A percentile compares a stretch with the other conserved stretches of the same genome.
These are phyloP conservation scores for Melanostoma mellinum DNA, from an alignment of 2,888 invertebrate species.

Conservation along the genomic window DNA sequence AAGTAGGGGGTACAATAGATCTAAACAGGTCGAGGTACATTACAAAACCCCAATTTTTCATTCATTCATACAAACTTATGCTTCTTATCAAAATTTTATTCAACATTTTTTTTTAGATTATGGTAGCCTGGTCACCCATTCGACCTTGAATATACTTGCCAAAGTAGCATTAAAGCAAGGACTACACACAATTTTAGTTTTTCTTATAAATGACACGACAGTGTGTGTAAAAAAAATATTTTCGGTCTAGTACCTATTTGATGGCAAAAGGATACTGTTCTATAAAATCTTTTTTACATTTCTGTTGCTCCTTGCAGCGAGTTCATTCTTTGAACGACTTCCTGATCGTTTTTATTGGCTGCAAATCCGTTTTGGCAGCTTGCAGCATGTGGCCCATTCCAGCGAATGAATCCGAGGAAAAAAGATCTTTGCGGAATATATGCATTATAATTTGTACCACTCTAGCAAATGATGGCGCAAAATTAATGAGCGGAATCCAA, in stretches of 20 bases:
- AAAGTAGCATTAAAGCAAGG: slow-evolving; percentile 24
- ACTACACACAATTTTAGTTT: slow-evolving; percentile 62
- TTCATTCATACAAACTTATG: no score
- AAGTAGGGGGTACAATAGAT: no score
- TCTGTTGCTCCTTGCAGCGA: slow-evolving; percentile 59
- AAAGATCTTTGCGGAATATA: slow-evolving; percentile 44
- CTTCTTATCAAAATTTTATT: neutral
- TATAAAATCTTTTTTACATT: slow-evolving; percentile 33
- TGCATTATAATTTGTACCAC: slow-evolving; percentile 66
- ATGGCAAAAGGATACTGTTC: slow-evolving; percentile 62
- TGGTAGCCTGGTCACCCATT: slow-evolving; percentile 3
- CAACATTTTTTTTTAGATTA: neutral
- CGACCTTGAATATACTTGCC: slow-evolving; percentile 28
- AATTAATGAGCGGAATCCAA: slow-evolving; percentile 69
- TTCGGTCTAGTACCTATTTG: slow-evolving; percentile 67
- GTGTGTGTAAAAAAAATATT: slow-evolving; percentile 43
- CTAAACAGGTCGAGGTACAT: no score
- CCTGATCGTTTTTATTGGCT: slow-evolving; percentile 72
- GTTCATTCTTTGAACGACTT: slow-evolving; percentile 67
- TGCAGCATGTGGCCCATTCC: slow-evolving; percentile 58
- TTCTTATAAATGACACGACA: slow-evolving; percentile 43
- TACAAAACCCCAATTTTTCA: no score
- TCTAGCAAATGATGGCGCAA: slow-evolving; percentile 59
- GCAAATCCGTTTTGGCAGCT: slow-evolving; percentile 71
- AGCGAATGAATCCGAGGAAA: slow-evolving; percentile 46